phyloP scores from a whole-genome alignment of 2,113 vertebrate genomes.

The Callospermophilus lateralis region DNA sequence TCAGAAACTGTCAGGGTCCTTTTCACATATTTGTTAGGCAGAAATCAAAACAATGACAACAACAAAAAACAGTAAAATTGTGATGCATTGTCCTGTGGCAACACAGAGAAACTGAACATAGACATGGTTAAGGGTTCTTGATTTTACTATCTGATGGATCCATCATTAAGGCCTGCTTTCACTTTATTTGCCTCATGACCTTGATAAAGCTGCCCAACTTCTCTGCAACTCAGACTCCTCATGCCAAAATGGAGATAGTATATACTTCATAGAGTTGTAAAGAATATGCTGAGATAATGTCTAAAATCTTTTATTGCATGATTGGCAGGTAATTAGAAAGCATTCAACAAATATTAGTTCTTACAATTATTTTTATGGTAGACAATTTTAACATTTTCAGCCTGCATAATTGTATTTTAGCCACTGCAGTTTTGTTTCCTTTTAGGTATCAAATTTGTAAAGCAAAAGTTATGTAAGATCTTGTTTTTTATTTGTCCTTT shows the following conservation, averaged over 20 bases:
- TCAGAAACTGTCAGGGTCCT: neutral
- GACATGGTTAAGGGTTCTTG: neutral
- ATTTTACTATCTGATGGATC: neutral
- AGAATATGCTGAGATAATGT: neutral
- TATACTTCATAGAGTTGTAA: neutral
- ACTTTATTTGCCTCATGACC: neutral
- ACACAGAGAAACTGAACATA: neutral
- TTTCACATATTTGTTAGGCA: neutral
- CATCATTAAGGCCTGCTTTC: neutral
- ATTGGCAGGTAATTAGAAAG: neutral
- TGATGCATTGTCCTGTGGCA: neutral
- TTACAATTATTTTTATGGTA: conserved; percentile 17
- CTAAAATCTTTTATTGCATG: neutral
- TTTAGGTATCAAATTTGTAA: conserved; percentile 1
- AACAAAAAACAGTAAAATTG: neutral
- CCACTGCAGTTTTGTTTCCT: conserved; percentile 10
- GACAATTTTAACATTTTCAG: neutral
- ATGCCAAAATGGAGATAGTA: neutral
- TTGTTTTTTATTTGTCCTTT: conserved; percentile 13
- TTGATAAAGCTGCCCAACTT: neutral
- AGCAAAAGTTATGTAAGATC: neutral
- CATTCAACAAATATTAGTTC: neutral
- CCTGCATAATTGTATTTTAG: conserved; percentile 35
- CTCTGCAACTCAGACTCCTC: neutral
- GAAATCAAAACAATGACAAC: neutral